A percentile compares a stretch with the other conserved stretches of the same genome.
These are phyloP conservation scores for Candidula unifasciata DNA, from an alignment of 2,888 invertebrate species.

Conservation along the genomic window DNA sequence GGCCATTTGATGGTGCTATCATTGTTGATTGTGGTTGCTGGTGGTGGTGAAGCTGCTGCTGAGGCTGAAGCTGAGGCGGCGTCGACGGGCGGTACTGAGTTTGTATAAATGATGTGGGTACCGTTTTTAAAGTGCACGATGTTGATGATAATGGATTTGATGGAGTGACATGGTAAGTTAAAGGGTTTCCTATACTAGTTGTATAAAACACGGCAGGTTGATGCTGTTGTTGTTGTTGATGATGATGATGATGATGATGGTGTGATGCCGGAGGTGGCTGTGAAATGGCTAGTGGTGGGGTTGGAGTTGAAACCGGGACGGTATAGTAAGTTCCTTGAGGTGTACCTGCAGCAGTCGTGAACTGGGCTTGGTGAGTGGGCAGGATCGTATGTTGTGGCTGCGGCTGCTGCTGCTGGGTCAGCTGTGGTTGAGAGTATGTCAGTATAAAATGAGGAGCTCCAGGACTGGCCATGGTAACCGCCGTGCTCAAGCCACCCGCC, in stretches of 20 bases:
- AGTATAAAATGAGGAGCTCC: conserved; percentile 27
- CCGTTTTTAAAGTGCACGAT: conserved; percentile 20
- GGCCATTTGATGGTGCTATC: conserved; percentile 32
- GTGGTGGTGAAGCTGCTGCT: conserved; percentile 29
- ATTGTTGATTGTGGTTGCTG: conserved; percentile 23
- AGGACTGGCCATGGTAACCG: background rate
- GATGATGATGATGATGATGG: conserved; percentile 28
- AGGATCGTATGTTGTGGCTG: background rate
- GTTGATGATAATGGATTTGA: conserved; percentile 28
- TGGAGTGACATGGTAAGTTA: conserved; percentile 17
- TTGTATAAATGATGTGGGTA: conserved; percentile 8
- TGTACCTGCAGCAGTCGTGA: conserved; percentile 25
- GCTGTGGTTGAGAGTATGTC: conserved; percentile 22
- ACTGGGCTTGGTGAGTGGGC: conserved; percentile 25
- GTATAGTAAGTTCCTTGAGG: conserved; percentile 35
- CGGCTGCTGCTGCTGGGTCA: background rate
- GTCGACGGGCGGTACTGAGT: conserved; percentile 35
- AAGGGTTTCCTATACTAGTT: conserved; percentile 32
- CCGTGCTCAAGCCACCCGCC: background rate
- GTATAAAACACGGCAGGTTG: conserved; percentile 42
- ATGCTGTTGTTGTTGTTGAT: conserved; percentile 41
- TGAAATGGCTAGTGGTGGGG: conserved; percentile 26
- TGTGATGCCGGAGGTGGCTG: conserved; percentile 38
- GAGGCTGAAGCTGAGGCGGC: conserved; percentile 40
- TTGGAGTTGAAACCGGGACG: conserved; percentile 38